A percentile compares a stretch with the other conserved stretches of the same genome.
Conservation (phyloP, 2,113 vertebrate genomes). For the Ophiodon elongatus region DNA sequence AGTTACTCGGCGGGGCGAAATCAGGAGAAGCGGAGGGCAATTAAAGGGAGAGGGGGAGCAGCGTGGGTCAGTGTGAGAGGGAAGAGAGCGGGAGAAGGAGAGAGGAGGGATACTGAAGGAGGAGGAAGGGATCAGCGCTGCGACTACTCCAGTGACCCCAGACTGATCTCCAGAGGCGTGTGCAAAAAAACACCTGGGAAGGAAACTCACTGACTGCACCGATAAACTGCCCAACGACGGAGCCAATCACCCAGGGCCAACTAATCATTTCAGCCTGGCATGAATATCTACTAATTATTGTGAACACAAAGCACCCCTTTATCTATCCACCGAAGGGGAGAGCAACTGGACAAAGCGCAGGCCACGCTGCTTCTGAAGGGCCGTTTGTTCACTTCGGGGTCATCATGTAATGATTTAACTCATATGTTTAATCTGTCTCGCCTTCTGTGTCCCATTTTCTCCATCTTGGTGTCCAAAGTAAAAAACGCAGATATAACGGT, state of each 20-base stretch:
- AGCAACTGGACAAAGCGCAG: slow-evolving; percentile 67
- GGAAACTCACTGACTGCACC: slow-evolving; percentile 9
- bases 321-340: slow-evolving; percentile 24
- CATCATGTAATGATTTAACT: too few species aligned
- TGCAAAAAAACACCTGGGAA: not conserved
- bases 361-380: slow-evolving; percentile 51
- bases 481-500: slow-evolving; percentile 27
- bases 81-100: not conserved
- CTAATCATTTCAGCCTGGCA: slow-evolving; percentile 44
- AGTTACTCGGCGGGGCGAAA: not conserved
- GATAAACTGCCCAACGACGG: slow-evolving; percentile 35
- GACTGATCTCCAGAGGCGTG: not conserved
- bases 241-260: slow-evolving; percentile 21
- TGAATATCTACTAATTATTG: slow-evolving; percentile 35
- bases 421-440: too few species aligned
- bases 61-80: not conserved
- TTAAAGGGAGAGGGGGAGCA: not conserved
- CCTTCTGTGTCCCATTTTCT: slow-evolving; percentile 45
- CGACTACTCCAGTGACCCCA: not conserved
- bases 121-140: rapidly evolving
- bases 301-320: slow-evolving; percentile 26
- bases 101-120: not conserved
- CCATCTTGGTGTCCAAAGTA: slow-evolving; percentile 62
- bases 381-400: slow-evolving; percentile 50
- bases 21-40: not conserved